Evolutionary conservation across 30 jellyfish, hydroid and myxozoan species (phyloP).

Genomic region (Calvadosia cruxmelitensis): DNA sequence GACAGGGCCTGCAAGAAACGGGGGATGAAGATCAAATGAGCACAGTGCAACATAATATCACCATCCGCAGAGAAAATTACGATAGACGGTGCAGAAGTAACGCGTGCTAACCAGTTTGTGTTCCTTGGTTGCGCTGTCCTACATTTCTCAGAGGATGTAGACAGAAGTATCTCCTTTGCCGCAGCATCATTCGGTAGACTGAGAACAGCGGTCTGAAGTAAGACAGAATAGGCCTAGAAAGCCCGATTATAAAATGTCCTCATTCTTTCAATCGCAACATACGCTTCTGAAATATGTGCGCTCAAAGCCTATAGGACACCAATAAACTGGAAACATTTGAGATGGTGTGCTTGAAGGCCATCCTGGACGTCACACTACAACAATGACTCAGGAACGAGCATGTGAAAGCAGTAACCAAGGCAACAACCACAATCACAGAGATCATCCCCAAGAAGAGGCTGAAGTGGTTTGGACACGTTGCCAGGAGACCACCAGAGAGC

Average conservation of each 20-base stretch:
- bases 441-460: slow-evolving; percentile 10
- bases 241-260: slow-evolving; percentile 20
- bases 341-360: slow-evolving; percentile 9
- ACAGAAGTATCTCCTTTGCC: slow-evolving; percentile 17
- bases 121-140: slow-evolving; percentile 23
- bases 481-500: too few relatives aligned
- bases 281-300: slow-evolving; percentile 31
- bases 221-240: background rate
- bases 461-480: slow-evolving; percentile 12
- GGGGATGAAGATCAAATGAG: slow-evolving; percentile 24
- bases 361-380: slow-evolving; percentile 2
- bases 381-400: background rate
- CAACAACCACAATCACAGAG: background rate
- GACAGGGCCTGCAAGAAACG: slow-evolving; percentile 29
- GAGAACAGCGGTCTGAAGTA: slow-evolving; percentile 8
- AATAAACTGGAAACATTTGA: slow-evolving; percentile 1
- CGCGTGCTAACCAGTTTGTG: slow-evolving; percentile 24
- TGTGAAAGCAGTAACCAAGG: background rate
- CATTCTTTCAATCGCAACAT: slow-evolving; percentile 22
- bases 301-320: too few relatives aligned
- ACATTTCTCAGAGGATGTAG: slow-evolving; percentile 3
- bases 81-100: slow-evolving; percentile 21
- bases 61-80: slow-evolving; percentile 1
- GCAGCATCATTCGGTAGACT: slow-evolving; percentile 31
- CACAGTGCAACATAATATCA: slow-evolving; percentile 32